phyloP scores from a whole-genome alignment of 2,888 invertebrate genomes.

The Heliconius sara region DNA sequence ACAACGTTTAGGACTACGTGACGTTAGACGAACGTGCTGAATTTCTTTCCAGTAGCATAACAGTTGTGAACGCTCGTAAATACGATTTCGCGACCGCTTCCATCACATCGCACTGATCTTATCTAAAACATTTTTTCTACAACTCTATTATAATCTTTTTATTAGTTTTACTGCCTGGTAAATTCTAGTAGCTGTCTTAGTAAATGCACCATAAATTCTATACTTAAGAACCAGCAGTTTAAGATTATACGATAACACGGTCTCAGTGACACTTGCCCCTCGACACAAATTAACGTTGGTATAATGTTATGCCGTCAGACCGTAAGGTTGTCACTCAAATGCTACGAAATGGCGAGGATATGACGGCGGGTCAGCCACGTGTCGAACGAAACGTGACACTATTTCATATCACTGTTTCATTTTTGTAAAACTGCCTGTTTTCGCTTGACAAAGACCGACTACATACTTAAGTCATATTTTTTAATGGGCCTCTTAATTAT shows the following conservation, averaged over 20 bases:
- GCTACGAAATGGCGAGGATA: slow-evolving; percentile 78
- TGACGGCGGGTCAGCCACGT: slow-evolving; percentile 81
- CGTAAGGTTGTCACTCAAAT: slow-evolving; percentile 80
- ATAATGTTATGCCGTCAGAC: slow-evolving; percentile 76
- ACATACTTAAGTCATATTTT: slow-evolving; percentile 59
- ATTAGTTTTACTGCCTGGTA: slow-evolving; percentile 57
- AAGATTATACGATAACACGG: slow-evolving; percentile 73
- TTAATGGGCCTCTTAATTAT: slow-evolving; percentile 69
- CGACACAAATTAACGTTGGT: slow-evolving; percentile 78
- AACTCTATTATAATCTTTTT: slow-evolving; percentile 59
- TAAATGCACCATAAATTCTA: slow-evolving; percentile 72
- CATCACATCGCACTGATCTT: slow-evolving; percentile 53
- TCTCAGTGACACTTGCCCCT: slow-evolving; percentile 70
- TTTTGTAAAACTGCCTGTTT: slow-evolving; percentile 67
- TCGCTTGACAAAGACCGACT: slow-evolving; percentile 76
- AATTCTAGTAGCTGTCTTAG: slow-evolving; percentile 77
- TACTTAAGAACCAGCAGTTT: slow-evolving; percentile 68
- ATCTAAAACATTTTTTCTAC: slow-evolving; percentile 54
- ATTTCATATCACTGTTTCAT: slow-evolving; percentile 77
- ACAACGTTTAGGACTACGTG: slow-evolving; percentile 64
- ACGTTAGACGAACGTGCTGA: slow-evolving; percentile 66
- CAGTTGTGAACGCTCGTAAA: slow-evolving; percentile 46
- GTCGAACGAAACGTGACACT: slow-evolving; percentile 75
- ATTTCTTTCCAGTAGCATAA: slow-evolving; percentile 47
- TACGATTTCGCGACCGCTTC: slow-evolving; percentile 53